These are phyloP conservation scores for Ostrea denselamellosa DNA, from an alignment of 1,140 invertebrate genomes.

Conservation along the genomic window DNA sequence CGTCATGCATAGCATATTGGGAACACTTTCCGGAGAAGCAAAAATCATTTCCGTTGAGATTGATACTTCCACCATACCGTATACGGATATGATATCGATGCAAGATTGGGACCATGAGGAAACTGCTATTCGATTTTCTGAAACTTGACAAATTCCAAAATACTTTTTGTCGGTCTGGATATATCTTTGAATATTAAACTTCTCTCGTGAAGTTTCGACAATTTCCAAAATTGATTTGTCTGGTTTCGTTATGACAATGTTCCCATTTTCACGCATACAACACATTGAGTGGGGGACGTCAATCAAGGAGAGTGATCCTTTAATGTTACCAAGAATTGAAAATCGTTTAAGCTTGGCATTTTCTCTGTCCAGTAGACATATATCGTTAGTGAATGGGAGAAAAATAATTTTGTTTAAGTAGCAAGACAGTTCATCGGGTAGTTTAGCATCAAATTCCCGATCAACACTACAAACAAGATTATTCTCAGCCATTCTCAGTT, in stretches of 20 bases:
- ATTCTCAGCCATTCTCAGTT: slow-evolving; percentile 14
- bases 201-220: slow-evolving; percentile 12
- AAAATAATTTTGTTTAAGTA: slow-evolving; percentile 35
- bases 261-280: background rate
- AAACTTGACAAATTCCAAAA: slow-evolving; percentile 46
- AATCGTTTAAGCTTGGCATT: slow-evolving; percentile 45
- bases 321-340: slow-evolving; percentile 10
- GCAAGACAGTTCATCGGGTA: slow-evolving; percentile 38
- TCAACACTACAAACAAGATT: background rate
- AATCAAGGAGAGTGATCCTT: slow-evolving; percentile 16
- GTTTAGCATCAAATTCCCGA: slow-evolving; percentile 15
- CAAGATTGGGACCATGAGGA: slow-evolving; percentile 53
- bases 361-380: slow-evolving; percentile 48
- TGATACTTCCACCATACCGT: slow-evolving; percentile 2
- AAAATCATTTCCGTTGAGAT: slow-evolving; percentile 23
- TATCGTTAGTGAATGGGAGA: slow-evolving; percentile 9
- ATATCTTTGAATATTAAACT: slow-evolving; percentile 40
- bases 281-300: slow-evolving; percentile 49
- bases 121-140: slow-evolving; percentile 32
- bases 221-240: slow-evolving; percentile 49
- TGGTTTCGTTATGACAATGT: slow-evolving; percentile 48
- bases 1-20: slow-evolving; percentile 44
- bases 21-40: slow-evolving; percentile 43
- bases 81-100: slow-evolving; percentile 40
- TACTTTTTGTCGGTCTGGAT: slow-evolving; percentile 45